Evolutionary conservation across 2,797 vertebrate genomes (phyloP), one percentile per base, ranked within the genome.

Genomic region (Myioborus miniatus): DNA sequence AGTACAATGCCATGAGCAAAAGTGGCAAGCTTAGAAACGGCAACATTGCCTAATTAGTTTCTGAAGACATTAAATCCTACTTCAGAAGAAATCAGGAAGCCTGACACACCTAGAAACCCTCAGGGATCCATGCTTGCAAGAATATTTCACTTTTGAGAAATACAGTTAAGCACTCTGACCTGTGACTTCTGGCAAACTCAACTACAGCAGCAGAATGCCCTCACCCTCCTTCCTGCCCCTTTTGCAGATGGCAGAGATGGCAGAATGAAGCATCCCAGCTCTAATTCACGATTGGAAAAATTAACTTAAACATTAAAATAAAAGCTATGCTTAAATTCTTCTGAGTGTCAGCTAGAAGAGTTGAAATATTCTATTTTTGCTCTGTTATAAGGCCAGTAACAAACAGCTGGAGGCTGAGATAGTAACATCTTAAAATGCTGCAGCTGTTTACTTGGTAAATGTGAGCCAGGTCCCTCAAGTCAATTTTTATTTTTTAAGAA

Each of bases 401-500:
- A 81, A 94, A 90, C 27, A 81, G 79, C 85, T 93, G 43, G 58
- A 75, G 72, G 36, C 69, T 81, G 47, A 94, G 49, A 55, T 20
- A 62, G 29, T 65, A 89, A 86, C 30, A 89, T 83, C 53, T 89
- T 91, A 58, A 96, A 94, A 26, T 53, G 53, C 72, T 80, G 58
- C 84, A 92, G 84, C 76, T 95, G 68, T 81, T 95, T 94, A 65
- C 50, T 81, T 65, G 30, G 53, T 64, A 80, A 71, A 78, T 75
- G 62, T 81, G 32, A 94, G 65, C 87, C 72, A 94, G 79, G 39
- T 90, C 87, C 65, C 72, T 83, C 43, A 62, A 88, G 76, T 62
- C 1, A 86, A 20, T 44, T 87, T 89, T 87, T 24, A 2, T 34
- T 91, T 89, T 77, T 53, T 17, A 63, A 75, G 69, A 83, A 78